These are phyloP conservation scores for Brachionus plicatilis DNA, from an alignment of 1,140 invertebrate species.

Conservation along the genomic window DNA sequence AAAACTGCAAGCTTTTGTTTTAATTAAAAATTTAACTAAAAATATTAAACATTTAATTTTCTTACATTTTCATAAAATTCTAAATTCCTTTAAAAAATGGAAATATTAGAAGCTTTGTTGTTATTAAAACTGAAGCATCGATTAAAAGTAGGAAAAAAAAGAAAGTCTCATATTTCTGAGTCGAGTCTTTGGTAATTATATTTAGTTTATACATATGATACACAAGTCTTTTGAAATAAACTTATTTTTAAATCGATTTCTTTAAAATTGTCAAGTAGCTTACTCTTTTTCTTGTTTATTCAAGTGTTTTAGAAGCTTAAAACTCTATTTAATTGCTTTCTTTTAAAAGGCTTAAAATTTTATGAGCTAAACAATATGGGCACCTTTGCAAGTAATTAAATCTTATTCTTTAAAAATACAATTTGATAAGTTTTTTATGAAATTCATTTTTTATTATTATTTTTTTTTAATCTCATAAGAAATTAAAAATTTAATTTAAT, in stretches of 20 bases:
- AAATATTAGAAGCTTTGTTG: background rate
- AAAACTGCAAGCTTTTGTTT: background rate
- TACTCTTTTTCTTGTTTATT: background rate
- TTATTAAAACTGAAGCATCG: background rate
- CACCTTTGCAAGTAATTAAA: no score
- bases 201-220: background rate
- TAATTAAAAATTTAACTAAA: background rate
- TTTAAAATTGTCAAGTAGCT: background rate
- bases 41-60: background rate
- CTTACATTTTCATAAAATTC: background rate
- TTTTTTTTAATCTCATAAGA: no score
- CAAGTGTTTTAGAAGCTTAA: background rate
- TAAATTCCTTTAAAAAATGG: background rate
- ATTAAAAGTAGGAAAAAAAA: background rate
- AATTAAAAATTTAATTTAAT: no score
- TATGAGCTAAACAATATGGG: no score
- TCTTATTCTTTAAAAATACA: no score
- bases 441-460: no score
- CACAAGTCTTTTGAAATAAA: background rate
- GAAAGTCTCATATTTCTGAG: background rate
- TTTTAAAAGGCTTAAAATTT: background rate
- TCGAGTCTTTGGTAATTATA: background rate
- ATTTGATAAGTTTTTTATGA: no score
- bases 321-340: background rate
- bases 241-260: slow-evolving; percentile 12